These are phyloP conservation scores for Ciconia boyciana DNA, from an alignment of 2,113 vertebrate species.

Conservation along the genomic window DNA sequence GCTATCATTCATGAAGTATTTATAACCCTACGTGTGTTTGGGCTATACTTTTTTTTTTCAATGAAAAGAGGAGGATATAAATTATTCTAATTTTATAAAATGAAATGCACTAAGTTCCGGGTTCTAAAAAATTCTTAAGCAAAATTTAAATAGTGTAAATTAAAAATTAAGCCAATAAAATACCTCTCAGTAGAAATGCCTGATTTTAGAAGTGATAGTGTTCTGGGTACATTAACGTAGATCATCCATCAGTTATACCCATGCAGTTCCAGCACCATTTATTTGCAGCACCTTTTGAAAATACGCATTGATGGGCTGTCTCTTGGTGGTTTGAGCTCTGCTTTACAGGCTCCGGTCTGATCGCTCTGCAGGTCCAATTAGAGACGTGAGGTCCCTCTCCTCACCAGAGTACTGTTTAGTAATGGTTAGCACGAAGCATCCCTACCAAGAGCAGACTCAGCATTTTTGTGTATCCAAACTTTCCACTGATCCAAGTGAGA, in stretches of 20 bases:
- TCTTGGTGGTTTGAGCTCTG: not conserved
- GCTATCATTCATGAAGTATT: not conserved
- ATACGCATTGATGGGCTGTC: not conserved
- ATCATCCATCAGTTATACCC: not conserved
- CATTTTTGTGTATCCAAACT: not conserved
- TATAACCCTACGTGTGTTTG: not conserved
- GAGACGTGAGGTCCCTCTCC: not conserved
- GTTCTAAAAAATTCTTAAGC: not conserved
- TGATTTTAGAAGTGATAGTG: not conserved
- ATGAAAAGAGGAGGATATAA: constrained; percentile 30
- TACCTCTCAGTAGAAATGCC: constrained; percentile 25
- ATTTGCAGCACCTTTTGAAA: not conserved
- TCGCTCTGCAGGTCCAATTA: not conserved
- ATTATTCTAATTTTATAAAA: constrained; percentile 47
- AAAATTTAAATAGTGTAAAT: not conserved
- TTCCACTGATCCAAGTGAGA: not conserved
- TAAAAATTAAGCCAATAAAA: not conserved
- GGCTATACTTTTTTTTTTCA: not conserved
- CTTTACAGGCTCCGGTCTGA: not conserved
- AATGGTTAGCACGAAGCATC: not conserved
- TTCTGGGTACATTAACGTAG: not conserved
- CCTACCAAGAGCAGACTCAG: not conserved
- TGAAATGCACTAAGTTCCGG: not conserved
- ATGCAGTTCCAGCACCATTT: not conserved
- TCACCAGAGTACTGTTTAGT: not conserved